Conservation (phyloP, 2,888 invertebrate species). For the Calameuta filiformis region DNA sequence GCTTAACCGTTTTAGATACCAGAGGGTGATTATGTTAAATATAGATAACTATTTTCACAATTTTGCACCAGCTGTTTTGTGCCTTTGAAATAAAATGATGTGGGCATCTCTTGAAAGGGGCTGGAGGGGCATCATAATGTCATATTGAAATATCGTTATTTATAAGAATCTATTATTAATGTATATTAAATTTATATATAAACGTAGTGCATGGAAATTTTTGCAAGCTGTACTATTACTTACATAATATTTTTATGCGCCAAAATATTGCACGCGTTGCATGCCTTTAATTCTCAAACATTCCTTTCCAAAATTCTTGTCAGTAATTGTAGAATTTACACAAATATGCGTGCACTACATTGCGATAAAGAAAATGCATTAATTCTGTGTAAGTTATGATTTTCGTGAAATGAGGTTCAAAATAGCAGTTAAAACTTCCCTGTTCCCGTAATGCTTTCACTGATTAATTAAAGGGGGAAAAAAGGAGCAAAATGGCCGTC, state of each 20-base stretch:
- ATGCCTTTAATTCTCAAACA: not conserved
- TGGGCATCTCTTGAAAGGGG: not conserved
- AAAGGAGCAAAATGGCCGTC: not conserved
- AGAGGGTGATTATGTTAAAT: not conserved
- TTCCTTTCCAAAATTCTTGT: not conserved
- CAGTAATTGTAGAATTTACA: not conserved
- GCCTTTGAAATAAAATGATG: not conserved
- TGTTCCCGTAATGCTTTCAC: not conserved
- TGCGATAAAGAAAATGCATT: not conserved
- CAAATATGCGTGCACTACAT: not conserved
- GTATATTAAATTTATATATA: not conserved
- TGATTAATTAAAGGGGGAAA: not conserved
- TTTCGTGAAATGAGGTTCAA: not conserved
- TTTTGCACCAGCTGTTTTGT: not conserved
- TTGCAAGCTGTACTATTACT: not conserved
- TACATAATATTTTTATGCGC: no score
- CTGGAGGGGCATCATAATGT: not conserved
- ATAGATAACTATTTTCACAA: not conserved
- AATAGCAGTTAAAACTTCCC: not conserved
- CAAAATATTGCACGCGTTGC: no score
- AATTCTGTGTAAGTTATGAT: not conserved
- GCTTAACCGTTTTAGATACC: not conserved
- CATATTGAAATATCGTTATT: not conserved
- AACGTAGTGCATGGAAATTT: not conserved
- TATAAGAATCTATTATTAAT: not conserved